Conservation (phyloP, 1,140 invertebrate genomes). For the Penaeus indicus region DNA sequence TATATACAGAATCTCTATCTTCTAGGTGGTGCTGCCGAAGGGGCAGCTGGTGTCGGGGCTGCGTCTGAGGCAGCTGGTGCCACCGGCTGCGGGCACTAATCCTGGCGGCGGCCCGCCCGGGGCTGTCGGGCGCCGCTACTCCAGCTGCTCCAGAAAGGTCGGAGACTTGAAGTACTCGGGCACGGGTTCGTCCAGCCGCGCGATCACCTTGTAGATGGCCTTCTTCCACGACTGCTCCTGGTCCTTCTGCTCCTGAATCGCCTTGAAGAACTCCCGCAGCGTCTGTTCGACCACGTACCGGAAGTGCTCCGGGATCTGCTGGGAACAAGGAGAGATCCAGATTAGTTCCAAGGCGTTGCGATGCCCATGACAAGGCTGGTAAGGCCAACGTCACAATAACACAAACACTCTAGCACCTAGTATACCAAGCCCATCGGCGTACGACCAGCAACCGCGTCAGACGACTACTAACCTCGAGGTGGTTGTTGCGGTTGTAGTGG, state of each 20-base stretch:
- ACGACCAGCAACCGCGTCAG: too few relatives aligned
- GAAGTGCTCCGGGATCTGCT: slow-evolving; percentile 96
- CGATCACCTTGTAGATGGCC: slow-evolving; percentile 99
- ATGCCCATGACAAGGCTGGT: background rate
- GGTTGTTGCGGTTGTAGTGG: slow-evolving; percentile 99
- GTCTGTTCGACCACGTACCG: slow-evolving; percentile 97
- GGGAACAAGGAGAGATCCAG: background rate
- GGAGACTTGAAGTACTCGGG: slow-evolving; percentile 99
- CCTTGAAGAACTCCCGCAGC: slow-evolving; percentile 97
- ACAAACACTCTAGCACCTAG: too few relatives aligned
- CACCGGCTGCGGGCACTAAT: slow-evolving; percentile 26
- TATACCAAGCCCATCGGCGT: too few relatives aligned
- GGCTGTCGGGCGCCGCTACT: slow-evolving; percentile 75
- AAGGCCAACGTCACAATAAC: too few relatives aligned
- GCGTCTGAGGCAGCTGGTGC: slow-evolving; percentile 44
- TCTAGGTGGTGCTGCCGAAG: slow-evolving; percentile 46
- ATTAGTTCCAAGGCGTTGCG: background rate
- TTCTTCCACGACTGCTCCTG: slow-evolving; percentile 99
- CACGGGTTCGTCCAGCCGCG: slow-evolving; percentile 96
- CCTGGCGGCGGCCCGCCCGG: slow-evolving; percentile 39
- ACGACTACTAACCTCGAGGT: slow-evolving; percentile 92
- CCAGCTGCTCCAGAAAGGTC: slow-evolving; percentile 98
- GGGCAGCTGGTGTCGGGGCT: slow-evolving; percentile 19
- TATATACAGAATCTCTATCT: slow-evolving; percentile 60
- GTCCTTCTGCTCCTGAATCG: slow-evolving; percentile 95